Percentiles rank a stretch among this genome's conserved stretches.
Conservation (phyloP, 2,113 vertebrate genomes). For the Brachionichthys hirsutus region DNA sequence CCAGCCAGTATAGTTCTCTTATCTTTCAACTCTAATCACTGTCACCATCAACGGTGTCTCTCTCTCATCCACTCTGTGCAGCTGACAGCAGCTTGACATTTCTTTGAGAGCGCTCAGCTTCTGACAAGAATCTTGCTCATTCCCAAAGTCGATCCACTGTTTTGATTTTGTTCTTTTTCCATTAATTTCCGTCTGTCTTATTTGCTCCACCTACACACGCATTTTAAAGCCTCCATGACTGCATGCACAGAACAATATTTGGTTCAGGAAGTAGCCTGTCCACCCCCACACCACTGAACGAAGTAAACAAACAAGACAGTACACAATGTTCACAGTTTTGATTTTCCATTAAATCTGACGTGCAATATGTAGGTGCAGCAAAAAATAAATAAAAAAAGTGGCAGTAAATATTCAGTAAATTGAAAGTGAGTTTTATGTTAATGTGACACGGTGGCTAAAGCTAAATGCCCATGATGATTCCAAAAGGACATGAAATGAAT, state of each 20-base stretch:
- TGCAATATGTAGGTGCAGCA: conserved; percentile 13
- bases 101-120: conserved; percentile 34
- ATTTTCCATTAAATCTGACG: conserved; percentile 24
- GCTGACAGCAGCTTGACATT: conserved; percentile 50
- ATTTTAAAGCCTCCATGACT: conserved; percentile 42
- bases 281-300: conserved; percentile 38
- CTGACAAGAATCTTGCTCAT: conserved; percentile 23
- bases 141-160: conserved; percentile 18
- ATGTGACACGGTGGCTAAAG: conserved; percentile 23
- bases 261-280: conserved; percentile 50
- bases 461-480: conserved; percentile 28
- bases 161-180: conserved; percentile 32
- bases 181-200: conserved; percentile 55
- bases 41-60: conserved; percentile 28
- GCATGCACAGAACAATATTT: conserved; percentile 28
- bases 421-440: conserved; percentile 43
- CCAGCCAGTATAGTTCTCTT: conserved; percentile 26
- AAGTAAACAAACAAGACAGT: conserved; percentile 47
- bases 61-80: conserved; percentile 30
- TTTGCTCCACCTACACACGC: conserved; percentile 57
- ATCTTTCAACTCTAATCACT: conserved; percentile 45
- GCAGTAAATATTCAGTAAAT: conserved; percentile 24
- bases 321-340: conserved; percentile 35
- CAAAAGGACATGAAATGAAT: conserved; percentile 30
- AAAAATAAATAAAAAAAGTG: conserved; percentile 16